Evolutionary conservation across 1,140 invertebrate species (phyloP).

Genomic region (Ceratosolen fusciceps): DNA sequence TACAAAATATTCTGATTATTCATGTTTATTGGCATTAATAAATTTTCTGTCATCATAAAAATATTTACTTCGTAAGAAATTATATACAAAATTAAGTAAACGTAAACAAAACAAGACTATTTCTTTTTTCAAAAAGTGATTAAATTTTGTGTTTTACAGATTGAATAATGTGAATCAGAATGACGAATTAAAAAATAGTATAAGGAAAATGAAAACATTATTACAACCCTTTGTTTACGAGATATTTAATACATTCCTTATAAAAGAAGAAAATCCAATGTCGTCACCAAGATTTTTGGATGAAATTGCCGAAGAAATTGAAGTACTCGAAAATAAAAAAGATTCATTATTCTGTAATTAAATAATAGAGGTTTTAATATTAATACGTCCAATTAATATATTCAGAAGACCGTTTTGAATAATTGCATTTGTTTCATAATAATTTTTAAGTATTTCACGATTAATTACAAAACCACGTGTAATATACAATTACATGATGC

Average conservation of each 20-base stretch:
- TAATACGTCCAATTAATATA: neutral
- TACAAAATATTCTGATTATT: no score
- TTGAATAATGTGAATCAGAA: slow-evolving; percentile 84
- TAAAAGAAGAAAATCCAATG: slow-evolving; percentile 77
- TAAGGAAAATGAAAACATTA: slow-evolving; percentile 78
- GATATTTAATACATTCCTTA: slow-evolving; percentile 78
- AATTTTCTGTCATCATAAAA: no score
- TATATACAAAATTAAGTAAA: no score
- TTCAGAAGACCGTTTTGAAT: no score
- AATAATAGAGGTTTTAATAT: slow-evolving; percentile 23
- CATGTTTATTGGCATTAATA: no score
- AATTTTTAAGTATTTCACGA: no score
- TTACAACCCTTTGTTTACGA: slow-evolving; percentile 83
- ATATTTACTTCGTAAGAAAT: no score
- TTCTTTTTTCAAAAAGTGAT: neutral
- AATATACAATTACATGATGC: no score
- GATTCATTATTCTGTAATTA: slow-evolving; percentile 83
- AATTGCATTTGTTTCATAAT: no score
- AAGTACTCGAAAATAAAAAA: slow-evolving; percentile 84
- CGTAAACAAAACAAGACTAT: neutral
- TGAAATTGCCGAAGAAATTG: slow-evolving; percentile 85
- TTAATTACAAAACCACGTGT: no score
- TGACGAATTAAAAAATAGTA: slow-evolving; percentile 80
- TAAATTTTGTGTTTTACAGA: slow-evolving; percentile 57
- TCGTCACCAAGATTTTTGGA: slow-evolving; percentile 85